Base-by-base conservation (phyloP, 2,113 vertebrate species). In the Motacilla tschutschensis region DNA sequence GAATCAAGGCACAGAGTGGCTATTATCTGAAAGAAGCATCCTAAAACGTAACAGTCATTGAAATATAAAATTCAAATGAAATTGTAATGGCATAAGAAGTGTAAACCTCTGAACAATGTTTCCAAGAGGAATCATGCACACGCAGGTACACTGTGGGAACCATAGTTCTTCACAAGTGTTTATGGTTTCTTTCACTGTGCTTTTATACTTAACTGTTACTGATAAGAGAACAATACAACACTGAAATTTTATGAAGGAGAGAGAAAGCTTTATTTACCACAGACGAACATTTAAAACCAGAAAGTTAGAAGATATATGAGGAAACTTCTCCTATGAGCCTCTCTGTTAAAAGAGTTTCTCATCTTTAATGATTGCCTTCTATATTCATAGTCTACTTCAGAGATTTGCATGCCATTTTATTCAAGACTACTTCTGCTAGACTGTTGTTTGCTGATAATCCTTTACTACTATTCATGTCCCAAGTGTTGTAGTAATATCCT, bases 371-470 rank as follows among this genome's bases (percentile, higher is more conserved):
- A 76, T 73, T 84, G 59, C 22, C 36, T 86, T 76, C 59, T 76
- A 1, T 82, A 86, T 40, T 91, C 55, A 66, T 36, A 63, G 40
- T 44, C 79, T 81, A 51, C 28, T 66, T 85, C 81, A 73, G 71
- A 86, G 67, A 59, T 82, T 70, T 88, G 2, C 36, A n/a, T 66
- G 55, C 10, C 33, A 29, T 92, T 91, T 86, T 79, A 88, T 90
- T 82, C 64, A 82, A 91, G 64, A 84, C 28, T 38, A 14, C 51
- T 88, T 73, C 51, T 86, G 17, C 44, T 86, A 82, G 12, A 46
- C 43, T 73, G 64, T 74, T 85, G 50, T 73, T 91, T 86, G 40
- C 55, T 63, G 31, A 51, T 91, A 84, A 82, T 84, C 33, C 26
- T 73, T 78, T 88, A 55, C 43, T 70, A 48, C 59, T 84, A 31